phyloP scores from a whole-genome alignment of 2,113 vertebrate species.

The Archilochus colubris region DNA sequence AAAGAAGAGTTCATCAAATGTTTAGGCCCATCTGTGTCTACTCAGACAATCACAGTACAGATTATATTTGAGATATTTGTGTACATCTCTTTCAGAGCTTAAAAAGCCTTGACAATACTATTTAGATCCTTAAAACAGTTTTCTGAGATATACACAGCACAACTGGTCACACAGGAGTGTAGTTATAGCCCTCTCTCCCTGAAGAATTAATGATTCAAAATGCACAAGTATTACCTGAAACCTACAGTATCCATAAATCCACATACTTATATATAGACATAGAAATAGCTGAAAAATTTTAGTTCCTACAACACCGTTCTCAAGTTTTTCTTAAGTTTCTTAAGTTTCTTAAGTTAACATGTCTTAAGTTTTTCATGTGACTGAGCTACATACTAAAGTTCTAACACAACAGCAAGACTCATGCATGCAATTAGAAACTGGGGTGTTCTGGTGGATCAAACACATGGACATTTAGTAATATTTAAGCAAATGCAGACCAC shows the following conservation, averaged over 20 bases:
- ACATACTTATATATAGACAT: background rate
- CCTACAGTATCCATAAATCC: background rate
- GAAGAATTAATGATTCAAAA: background rate
- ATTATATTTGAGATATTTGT: background rate
- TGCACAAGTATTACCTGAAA: background rate
- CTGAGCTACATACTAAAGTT: background rate
- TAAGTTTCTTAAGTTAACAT: too few relatives aligned
- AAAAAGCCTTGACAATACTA: background rate
- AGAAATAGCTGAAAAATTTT: background rate
- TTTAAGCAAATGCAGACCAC: background rate
- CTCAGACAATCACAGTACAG: background rate
- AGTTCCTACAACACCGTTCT: background rate
- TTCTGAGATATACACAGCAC: background rate
- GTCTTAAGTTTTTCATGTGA: background rate
- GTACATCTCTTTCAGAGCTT: background rate
- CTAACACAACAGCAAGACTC: background rate
- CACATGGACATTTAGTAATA: background rate
- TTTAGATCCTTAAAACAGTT: background rate
- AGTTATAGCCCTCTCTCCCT: background rate
- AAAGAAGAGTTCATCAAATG: background rate
- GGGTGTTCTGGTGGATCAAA: background rate
- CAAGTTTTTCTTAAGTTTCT: too few relatives aligned
- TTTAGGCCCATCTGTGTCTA: background rate
- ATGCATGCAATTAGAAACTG: background rate
- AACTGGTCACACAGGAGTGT: accelerated